A percentile compares a stretch with the other conserved stretches of the same genome.
These are phyloP conservation scores for Magallana ariakensis DNA, from an alignment of 1,140 invertebrate species.

Conservation along the genomic window DNA sequence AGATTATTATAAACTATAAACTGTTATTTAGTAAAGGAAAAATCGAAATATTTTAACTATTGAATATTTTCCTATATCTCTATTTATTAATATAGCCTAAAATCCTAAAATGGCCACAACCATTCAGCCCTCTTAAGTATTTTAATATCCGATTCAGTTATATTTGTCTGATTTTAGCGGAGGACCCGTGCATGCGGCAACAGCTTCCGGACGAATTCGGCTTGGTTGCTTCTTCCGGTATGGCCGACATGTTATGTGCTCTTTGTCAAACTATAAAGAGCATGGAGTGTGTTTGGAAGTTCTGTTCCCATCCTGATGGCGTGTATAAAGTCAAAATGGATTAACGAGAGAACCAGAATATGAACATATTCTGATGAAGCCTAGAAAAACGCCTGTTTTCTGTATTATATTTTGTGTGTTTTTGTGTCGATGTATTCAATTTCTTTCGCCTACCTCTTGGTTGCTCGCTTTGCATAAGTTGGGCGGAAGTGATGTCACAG, in stretches of 20 bases:
- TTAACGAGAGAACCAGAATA: not conserved
- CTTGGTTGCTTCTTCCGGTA: slow-evolving; percentile 52
- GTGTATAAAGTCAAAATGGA: slow-evolving; percentile 52
- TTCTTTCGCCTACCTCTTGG: not conserved
- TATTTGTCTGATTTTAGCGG: slow-evolving; percentile 27
- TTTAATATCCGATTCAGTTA: too few species aligned
- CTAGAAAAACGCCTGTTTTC: not conserved
- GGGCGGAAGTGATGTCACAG: slow-evolving; percentile 69
- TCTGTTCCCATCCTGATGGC: slow-evolving; percentile 56
- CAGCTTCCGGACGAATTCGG: slow-evolving; percentile 49
- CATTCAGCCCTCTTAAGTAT: not conserved
- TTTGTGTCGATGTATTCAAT: not conserved
- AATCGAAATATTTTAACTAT: too few species aligned
- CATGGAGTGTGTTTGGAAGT: slow-evolving; percentile 55
- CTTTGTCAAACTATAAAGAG: slow-evolving; percentile 54
- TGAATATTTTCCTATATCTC: not conserved
- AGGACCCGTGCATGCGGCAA: slow-evolving; percentile 50
- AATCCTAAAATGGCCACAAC: too few species aligned
- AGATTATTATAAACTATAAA: too few species aligned
- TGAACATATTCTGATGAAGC: not conserved
- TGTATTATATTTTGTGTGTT: not conserved
- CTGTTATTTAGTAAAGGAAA: too few species aligned
- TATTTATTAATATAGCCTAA: too few species aligned
- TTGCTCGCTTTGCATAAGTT: not conserved
- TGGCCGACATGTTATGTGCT: slow-evolving; percentile 53